Evolutionary conservation across 1,140 invertebrate species (phyloP).

Genomic region (Dendrolimus punctatus): DNA sequence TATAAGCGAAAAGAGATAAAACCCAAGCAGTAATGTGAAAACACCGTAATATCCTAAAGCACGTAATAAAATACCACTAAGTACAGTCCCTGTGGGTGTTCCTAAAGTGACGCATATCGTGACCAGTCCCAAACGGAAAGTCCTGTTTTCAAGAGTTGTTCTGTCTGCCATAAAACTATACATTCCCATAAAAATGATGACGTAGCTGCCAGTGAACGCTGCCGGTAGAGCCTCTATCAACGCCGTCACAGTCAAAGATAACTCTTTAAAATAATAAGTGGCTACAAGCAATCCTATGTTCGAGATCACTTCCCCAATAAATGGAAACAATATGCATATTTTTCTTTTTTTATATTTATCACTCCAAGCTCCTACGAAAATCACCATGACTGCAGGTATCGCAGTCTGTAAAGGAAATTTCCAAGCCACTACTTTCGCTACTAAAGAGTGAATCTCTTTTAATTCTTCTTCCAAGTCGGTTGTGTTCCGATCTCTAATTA

Average conservation of each 20-base stretch:
- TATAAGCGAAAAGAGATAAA: constrained; percentile 41
- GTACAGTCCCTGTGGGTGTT: constrained; percentile 57
- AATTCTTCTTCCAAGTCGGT: constrained; percentile 58
- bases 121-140: constrained; percentile 72
- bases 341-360: constrained; percentile 77
- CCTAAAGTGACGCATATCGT: constrained; percentile 66
- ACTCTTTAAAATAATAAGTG: constrained; percentile 63
- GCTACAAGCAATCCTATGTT: constrained; percentile 56
- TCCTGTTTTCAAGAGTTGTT: constrained; percentile 73
- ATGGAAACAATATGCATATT: constrained; percentile 75
- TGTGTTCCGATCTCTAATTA: constrained; percentile 67
- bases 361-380: constrained; percentile 78
- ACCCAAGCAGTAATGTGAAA: constrained; percentile 44
- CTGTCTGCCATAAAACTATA: constrained; percentile 76
- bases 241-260: constrained; percentile 70
- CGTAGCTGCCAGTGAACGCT: constrained; percentile 72
- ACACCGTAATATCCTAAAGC: constrained; percentile 57
- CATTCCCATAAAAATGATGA: constrained; percentile 76
- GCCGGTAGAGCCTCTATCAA: constrained; percentile 73
- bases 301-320: constrained; percentile 73
- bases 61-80: constrained; percentile 51
- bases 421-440: constrained; percentile 73
- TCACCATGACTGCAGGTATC: constrained; percentile 74
- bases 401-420: constrained; percentile 67
- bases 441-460: constrained; percentile 73